Evolutionary conservation across 2,113 vertebrate genomes (phyloP).

Genomic region (Anser cygnoides): DNA sequence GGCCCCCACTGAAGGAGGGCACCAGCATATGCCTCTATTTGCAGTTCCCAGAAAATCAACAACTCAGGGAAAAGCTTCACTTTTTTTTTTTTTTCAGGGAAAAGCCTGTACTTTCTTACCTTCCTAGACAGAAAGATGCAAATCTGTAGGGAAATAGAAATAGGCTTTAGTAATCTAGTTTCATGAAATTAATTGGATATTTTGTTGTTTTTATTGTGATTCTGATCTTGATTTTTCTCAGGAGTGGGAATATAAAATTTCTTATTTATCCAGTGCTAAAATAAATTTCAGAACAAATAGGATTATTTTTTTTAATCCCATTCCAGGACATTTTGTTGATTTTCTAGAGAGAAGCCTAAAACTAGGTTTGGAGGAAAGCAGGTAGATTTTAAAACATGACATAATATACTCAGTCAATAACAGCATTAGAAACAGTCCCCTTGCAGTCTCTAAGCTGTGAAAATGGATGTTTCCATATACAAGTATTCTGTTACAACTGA

Average conservation of each 20-base stretch:
- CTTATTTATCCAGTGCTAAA: not conserved
- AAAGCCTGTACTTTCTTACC: not conserved
- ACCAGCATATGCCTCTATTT: not conserved
- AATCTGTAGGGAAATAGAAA: not conserved
- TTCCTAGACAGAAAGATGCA: not conserved
- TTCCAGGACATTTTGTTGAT: not conserved
- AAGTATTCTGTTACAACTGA: not conserved
- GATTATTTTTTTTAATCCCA: not conserved
- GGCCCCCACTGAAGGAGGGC: not conserved
- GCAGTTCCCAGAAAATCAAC: not conserved
- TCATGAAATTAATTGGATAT: not conserved
- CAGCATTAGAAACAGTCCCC: not conserved
- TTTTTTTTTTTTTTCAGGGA: no score
- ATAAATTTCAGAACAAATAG: not conserved
- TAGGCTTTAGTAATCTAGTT: not conserved
- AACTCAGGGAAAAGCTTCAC: not conserved
- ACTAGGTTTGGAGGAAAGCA: not conserved
- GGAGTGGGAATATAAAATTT: not conserved
- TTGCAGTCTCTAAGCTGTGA: not conserved
- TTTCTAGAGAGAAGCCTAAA: not conserved
- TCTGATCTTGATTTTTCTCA: not conserved
- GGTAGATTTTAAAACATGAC: not conserved
- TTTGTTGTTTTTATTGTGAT: not conserved
- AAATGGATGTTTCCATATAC: not conserved
- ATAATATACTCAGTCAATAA: not conserved